Percentiles rank a stretch among this genome's conserved stretches.
Conservation (phyloP, 2,888 invertebrate genomes). For the Cenopis cana region DNA sequence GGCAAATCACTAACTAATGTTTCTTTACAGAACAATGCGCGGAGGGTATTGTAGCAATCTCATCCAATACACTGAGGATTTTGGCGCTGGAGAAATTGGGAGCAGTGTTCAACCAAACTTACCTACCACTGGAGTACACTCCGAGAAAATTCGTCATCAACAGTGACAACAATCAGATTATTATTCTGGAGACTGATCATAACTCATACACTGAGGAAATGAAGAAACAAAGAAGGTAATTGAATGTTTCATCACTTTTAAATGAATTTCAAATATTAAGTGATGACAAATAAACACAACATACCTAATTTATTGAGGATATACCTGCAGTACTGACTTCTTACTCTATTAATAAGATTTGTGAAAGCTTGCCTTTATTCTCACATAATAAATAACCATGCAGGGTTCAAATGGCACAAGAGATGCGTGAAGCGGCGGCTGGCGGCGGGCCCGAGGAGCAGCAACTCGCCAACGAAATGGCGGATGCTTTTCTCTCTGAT, state of each 20-base stretch:
- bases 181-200: slow-evolving; percentile 98
- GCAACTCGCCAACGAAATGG: slow-evolving; percentile 98
- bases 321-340: slow-evolving; percentile 78
- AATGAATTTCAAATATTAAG: slow-evolving; percentile 39
- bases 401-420: slow-evolving; percentile 98
- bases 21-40: slow-evolving; percentile 94
- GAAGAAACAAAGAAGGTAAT: slow-evolving; percentile 91
- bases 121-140: slow-evolving; percentile 96
- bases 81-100: slow-evolving; percentile 99
- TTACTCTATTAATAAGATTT: not conserved
- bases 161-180: slow-evolving; percentile 94
- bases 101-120: slow-evolving; percentile 98
- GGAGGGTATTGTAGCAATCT: slow-evolving; percentile 99
- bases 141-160: slow-evolving; percentile 98
- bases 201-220: slow-evolving; percentile 99
- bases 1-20: not conserved
- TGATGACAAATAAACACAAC: slow-evolving; percentile 77
- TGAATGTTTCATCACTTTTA: not conserved
- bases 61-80: slow-evolving; percentile 98
- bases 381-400: not conserved
- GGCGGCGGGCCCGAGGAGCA: slow-evolving; percentile 95
- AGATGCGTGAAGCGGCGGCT: slow-evolving; percentile 97
- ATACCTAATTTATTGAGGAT: slow-evolving; percentile 71
- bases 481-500: slow-evolving; percentile 97
- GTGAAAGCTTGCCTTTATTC: not conserved